Base-by-base conservation (phyloP, 2,888 invertebrate species). In the Ephialtes manifestator region DNA sequence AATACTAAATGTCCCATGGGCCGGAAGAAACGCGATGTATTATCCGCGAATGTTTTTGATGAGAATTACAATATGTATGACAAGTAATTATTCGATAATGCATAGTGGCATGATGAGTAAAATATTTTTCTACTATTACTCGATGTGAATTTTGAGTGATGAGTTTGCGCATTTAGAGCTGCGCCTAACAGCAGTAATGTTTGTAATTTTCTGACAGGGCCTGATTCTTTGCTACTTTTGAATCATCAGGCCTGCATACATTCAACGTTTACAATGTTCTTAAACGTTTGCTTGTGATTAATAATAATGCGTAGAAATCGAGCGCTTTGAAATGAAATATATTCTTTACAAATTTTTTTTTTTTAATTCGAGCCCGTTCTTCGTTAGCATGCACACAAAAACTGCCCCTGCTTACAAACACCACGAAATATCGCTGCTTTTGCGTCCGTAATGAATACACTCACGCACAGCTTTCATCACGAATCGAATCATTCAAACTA, bases 401-500 rank as follows among this genome's bases (percentile, higher is more conserved):
- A 48, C 8, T 51, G 39, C 28, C 63, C 71, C 43, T 15, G 82
- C 85, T 85, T 82, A 67, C 18, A 51, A 70, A 43, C 75, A 63
- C 74, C 31, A 76, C 20, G 31, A 79, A 28, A 65, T 39, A 67
- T 55, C 58, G 82, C 82, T 81, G 85, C 79, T 85, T 74, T 11
- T 24, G 31, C 77, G 68, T 51, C 65, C 58, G 65, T 77, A 65
- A 72, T 72, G 43, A 48, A 63, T 53, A 87, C 39, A 84, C 78
- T 77, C 83, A 84, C 60, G 79, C 84, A 84, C 83, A 79, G 84
- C 87, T 87, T 86, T 70, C 87, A 83, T 88, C 87, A 87, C 87
- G 77, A 87, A 86, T 86, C 87, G 84, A 87, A 83, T 86, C 88
- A 88, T 87, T 86, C 75, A 83, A 86, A 81, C 83, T 83, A 81